Base-by-base conservation (phyloP, 2,113 vertebrate genomes). In the Microcebus tavaratra region DNA sequence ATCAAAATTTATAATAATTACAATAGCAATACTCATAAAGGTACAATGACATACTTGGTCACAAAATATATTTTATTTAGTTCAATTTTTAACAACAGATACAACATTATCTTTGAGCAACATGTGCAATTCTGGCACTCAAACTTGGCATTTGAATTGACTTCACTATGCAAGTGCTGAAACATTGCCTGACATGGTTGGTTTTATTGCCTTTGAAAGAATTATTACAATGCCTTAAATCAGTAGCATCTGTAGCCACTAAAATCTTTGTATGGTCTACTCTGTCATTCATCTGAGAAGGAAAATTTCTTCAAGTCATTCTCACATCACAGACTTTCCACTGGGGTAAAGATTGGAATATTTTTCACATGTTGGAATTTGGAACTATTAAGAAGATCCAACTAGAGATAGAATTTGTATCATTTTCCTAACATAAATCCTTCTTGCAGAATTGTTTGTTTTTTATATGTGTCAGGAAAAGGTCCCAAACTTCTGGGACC, bases 251-350 rank as follows among this genome's bases (percentile, higher is more conserved):
- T 96, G 45, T 39, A 81, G 23, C 29, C 48, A 90, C 87, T 97
- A 87, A 87, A 94, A 84, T 1, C 34, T 87, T 81, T 97, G 15
- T 83, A 83, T 72, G 36, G 34, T 91, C 57, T 96, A 88, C 29
- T 95, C 59, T 61, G 31, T 87, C 87, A 95, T 25, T 90, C 78
- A 96, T 45, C 17, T 63, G 50, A 96, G 91, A 94, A 34, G 21
- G 42, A 92, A 96, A 90, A 95, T 96, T 75, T 96, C 72, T 94
- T 96, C 65, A 91, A 96, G 63, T 63, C 65, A n/a, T 97, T 96
- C 76, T 97, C 80, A 90, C 45, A 90, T 92, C 57, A 84, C 87
- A 73, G 36, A 93, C 36, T 97, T 96, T 96, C 79, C 90, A 91
- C 50, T 96, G 86, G 95, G 91, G 80, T 97, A 80, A 97, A 89